Base-by-base conservation (phyloP, 2,113 vertebrate species). In the Psophia crepitans region DNA sequence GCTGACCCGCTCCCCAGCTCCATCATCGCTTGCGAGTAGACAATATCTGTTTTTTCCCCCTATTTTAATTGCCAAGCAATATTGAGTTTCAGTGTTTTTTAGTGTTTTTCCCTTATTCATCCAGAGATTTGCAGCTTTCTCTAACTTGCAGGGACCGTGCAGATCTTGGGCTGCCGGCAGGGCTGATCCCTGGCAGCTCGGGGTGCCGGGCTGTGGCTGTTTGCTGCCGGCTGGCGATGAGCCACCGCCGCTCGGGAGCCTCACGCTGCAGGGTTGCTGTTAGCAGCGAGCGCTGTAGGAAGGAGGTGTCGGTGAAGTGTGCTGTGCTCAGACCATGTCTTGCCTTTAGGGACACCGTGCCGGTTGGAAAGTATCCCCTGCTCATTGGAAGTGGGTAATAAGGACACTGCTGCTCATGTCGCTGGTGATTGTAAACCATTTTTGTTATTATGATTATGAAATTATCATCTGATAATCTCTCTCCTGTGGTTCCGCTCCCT, bases 251-350 rank as follows among this genome's bases (percentile, higher is more conserved):
- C 35, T 23, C 19, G 0, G 77, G 8, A 64, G 28, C 68, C 51
- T 39, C 39, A 1, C 1, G 0, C 20, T 0, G 0, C 57, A 6
- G 65, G 46, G 11, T 1, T 9, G 35, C 9, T 41, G 26, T 12
- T 30, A 3, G 49, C 41, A 21, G 77, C 1, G 8, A 35, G 74
- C 3, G 3, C 61, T 21, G 39, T 11, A 0, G 1, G 54, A 32
- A 5, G 28, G 32, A 4, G 21, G 1, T 1, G 1, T 12, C 2
- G 7, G 44, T 9, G 33, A 13, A 3, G 1, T 3, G 11, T 22
- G 78, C 51, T 39, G 22, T 46, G 39, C 75, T 41, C 63, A 3
- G 64, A 11, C 27, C 4, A 1, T 2, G 1, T 1, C 26, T 33
- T 46, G 49, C 51, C 37, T n/a, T n/a, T 4, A 3, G 76, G 71